Evolutionary conservation across 2,797 vertebrate species (phyloP), one percentile per base, ranked within the genome.

Genomic region (Setipinna tenuifilis): DNA sequence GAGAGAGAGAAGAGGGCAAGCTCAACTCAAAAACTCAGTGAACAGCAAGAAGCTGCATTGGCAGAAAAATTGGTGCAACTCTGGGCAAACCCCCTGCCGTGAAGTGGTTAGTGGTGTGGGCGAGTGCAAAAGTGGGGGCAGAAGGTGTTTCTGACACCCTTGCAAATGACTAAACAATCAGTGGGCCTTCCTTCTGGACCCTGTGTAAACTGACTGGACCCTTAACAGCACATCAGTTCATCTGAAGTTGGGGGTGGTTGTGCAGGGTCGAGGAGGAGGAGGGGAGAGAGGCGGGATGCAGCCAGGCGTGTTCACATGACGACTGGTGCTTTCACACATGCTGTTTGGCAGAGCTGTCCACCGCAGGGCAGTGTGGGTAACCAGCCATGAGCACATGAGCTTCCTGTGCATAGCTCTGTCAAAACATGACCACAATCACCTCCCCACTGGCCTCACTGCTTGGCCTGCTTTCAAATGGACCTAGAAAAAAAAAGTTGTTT

Each of bases 311-410:
- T 17, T 78, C 17, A 16, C 35, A 7, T 44, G 71, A 78, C 19
- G 71, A 78, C 5, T 19, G 17, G 35, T 31, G 19, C 71, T 21
- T 78, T 78, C 71, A 78, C 31, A 19, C 71, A 78, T 92, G 91
- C 91, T 89, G 92, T 89, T 83, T 86, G 88, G 87, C 90, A 86
- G 92, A 88, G 89, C 82, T 41, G 46, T 6, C 89, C 87, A 90
- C 89, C 91, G 88, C 87, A 19, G 86, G 90, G 86, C 85, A 83
- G 83, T 85, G 85, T 21, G 83, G 88, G 86, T 91, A 90, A 92
- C 91, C 90, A 93, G 87, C 87, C 87, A 84, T 89, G 87, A 90
- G 87, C 87, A 90, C 85, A 87, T 88, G 87, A 92, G 90, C 31
- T 83, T 83, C 58, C n/a, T 59, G 35, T 46, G 59, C 6, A 23